These are phyloP conservation scores for Ceriagrion tenellum DNA, from an alignment of 2,888 invertebrate species.

Conservation along the genomic window DNA sequence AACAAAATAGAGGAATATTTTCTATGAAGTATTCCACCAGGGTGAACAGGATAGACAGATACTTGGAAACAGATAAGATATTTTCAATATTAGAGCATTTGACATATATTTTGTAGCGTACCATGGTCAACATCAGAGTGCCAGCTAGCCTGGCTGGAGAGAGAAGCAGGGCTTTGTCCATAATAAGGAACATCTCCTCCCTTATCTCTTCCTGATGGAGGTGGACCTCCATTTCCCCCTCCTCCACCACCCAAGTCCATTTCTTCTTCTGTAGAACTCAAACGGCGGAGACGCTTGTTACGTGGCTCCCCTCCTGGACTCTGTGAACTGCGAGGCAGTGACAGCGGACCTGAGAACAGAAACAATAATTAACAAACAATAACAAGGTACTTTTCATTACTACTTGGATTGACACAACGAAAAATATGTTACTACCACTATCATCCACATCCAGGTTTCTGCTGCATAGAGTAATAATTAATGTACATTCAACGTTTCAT, in stretches of 20 bases:
- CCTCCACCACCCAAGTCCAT: constrained; percentile 76
- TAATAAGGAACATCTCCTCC: constrained; percentile 78
- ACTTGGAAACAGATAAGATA: constrained; percentile 44
- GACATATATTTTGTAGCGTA: constrained; percentile 72
- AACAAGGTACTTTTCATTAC: neutral
- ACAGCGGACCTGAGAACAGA: constrained; percentile 76
- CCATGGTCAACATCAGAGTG: constrained; percentile 81
- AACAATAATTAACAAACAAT: neutral
- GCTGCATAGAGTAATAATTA: too few species aligned
- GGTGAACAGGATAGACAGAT: constrained; percentile 4
- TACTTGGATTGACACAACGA: too few species aligned
- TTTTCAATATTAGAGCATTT: neutral
- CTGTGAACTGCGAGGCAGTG: constrained; percentile 77
- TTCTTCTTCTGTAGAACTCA: constrained; percentile 81
- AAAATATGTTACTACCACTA: too few species aligned
- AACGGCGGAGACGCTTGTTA: constrained; percentile 79
- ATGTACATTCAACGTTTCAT: too few species aligned
- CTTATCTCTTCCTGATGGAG: constrained; percentile 76
- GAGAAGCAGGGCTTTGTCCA: constrained; percentile 79
- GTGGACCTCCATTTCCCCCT: constrained; percentile 69
- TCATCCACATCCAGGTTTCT: too few species aligned
- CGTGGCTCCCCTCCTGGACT: constrained; percentile 78
- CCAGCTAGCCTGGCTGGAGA: constrained; percentile 78
- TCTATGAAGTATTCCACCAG: neutral
- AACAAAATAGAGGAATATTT: constrained; percentile 28